phyloP scores from a whole-genome alignment of 2,113 vertebrate species.

The Indri indri region DNA sequence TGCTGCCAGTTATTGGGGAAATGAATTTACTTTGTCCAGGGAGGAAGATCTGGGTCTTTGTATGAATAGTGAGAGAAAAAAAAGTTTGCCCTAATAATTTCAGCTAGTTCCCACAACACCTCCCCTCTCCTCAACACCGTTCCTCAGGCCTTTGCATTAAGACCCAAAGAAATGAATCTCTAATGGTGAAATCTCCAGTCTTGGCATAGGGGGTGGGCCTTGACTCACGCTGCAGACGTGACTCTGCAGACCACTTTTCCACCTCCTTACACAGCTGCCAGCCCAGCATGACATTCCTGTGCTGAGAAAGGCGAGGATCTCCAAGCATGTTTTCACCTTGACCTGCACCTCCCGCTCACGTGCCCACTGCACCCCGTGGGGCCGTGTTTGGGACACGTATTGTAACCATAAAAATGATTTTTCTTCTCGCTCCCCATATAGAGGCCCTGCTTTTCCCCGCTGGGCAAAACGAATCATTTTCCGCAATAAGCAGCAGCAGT shows the following conservation, averaged over 20 bases:
- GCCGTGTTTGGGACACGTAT: background rate
- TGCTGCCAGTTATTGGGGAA: background rate
- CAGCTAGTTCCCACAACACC: fast-evolving
- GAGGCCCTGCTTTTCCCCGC: background rate
- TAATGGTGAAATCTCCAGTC: background rate
- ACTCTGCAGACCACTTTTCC: background rate
- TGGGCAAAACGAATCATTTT: background rate
- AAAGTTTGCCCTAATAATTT: background rate
- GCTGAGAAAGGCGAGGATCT: background rate
- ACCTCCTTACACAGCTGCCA: background rate
- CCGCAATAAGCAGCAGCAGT: background rate
- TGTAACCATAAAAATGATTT: background rate
- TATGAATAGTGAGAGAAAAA: background rate
- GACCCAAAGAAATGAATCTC: background rate
- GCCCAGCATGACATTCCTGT: background rate
- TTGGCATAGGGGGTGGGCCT: background rate
- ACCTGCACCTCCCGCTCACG: fast-evolving
- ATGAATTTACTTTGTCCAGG: background rate
- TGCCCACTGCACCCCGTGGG: background rate
- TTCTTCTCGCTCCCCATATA: background rate
- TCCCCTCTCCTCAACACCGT: background rate
- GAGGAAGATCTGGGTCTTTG: background rate
- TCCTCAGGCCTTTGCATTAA: background rate
- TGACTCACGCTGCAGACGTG: background rate
- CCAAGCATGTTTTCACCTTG: background rate